phyloP scores from a whole-genome alignment of 2,888 invertebrate genomes.

The Nephrotoma flavescens region DNA sequence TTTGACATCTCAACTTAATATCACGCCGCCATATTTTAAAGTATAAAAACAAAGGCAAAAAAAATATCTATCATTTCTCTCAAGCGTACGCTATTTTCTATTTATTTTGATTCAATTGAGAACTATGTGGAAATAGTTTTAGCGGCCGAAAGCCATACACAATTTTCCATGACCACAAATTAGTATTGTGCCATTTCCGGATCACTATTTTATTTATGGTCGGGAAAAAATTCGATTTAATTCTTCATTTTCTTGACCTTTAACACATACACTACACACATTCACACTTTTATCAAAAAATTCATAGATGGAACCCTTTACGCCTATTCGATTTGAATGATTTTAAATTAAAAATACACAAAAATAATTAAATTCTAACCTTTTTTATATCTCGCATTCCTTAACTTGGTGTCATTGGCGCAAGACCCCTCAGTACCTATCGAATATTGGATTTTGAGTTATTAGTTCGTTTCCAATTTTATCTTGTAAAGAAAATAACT shows the following conservation, averaged over 20 bases:
- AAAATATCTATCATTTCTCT: not conserved
- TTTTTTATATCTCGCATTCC: slow-evolving; percentile 11
- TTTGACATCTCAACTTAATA: not conserved
- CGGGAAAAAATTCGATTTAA: not conserved
- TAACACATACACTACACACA: slow-evolving; percentile 4
- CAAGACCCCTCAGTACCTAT: slow-evolving; percentile 5
- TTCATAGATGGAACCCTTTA: slow-evolving; percentile 3
- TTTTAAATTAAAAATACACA: slow-evolving; percentile 7
- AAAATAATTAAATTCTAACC: slow-evolving; percentile 7
- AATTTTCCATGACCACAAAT: not conserved
- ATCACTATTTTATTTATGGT: not conserved
- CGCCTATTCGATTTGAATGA: not conserved
- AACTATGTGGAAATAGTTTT: not conserved
- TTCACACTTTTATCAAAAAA: not conserved
- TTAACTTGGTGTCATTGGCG: slow-evolving; percentile 7
- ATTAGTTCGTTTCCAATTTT: slow-evolving; percentile 3
- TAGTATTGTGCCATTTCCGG: not conserved
- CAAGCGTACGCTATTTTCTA: not conserved
- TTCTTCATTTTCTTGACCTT: slow-evolving; percentile 2
- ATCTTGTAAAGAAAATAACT: not conserved
- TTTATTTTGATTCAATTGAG: not conserved
- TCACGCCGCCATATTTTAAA: slow-evolving; percentile 3
- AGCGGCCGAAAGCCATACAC: not conserved
- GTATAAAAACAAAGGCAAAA: slow-evolving; percentile 3
- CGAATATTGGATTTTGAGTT: not conserved